Base-by-base conservation (phyloP, 2,888 invertebrate species). In the Cosmia pyralina region DNA sequence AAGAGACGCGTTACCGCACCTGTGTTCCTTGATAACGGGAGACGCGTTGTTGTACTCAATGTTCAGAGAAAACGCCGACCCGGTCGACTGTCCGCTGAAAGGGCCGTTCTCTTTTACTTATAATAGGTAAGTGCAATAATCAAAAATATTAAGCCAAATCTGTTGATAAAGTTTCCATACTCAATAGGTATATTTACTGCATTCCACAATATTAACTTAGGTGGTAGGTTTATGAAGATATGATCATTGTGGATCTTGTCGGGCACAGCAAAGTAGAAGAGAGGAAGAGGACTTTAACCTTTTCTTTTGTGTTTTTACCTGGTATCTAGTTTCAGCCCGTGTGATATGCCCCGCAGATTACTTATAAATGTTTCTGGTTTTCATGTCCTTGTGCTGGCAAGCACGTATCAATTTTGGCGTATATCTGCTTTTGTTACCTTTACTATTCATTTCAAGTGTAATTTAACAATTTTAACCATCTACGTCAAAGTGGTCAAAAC, bases 81-180 rank as follows among this genome's bases (percentile, higher is more conserved):
- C 99, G 5, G 98, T 99, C 59, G 97, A 98, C 89, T 99, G 99
- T 93, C 99, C 99, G 1, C 92, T 97, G 63, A 97, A 97, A 89
- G 99, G 98, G 72, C 98, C 99, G 22, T 99, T 98, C 96, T 98
- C 98, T 77, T 99, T 99, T 94, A 98, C 98, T 69, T 99, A 99
- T 93, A 98, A 98, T 93, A 97, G 96, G 96, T 96, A 90, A 87
- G 87, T 75, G 17, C 15, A 34, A 41, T 55, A 28, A 50, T 34
- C 6, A 38, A 58, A 58, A 38, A 19, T 2, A 13, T 11, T 3
- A 19, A 57, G 2, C 57, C 53, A 53, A 53, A 22, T 11, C n/a
- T n/a, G n/a, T n/a, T n/a, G n/a, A 7, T 38, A 38, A 4, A 38
- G 38, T 59, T 38, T 59, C 15, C n/a, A 19, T 58, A 34, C 57